These are phyloP conservation scores for Ceramica pisi DNA, from an alignment of 2,888 invertebrate species.

Conservation along the genomic window DNA sequence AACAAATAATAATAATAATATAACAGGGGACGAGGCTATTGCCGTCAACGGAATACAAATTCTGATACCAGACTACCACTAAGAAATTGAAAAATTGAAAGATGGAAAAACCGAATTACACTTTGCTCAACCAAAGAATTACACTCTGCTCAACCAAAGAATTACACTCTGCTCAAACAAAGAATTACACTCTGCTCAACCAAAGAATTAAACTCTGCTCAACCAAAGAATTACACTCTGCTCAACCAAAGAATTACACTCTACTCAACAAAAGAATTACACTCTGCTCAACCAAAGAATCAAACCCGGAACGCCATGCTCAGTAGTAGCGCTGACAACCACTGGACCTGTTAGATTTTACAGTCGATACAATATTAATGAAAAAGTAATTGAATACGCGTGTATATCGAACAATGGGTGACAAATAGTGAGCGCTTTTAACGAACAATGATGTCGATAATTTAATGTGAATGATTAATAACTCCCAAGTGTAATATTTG, in stretches of 20 bases:
- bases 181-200: too few species aligned
- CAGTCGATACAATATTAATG: not conserved
- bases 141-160: too few species aligned
- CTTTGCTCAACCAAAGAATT: too few species aligned
- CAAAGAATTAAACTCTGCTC: too few species aligned
- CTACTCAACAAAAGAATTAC: too few species aligned
- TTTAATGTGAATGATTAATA: conserved; percentile 25
- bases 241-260: too few species aligned
- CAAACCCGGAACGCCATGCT: not conserved
- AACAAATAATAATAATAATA: too few species aligned
- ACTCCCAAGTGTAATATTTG: not conserved
- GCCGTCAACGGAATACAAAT: not conserved
- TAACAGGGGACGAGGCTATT: not conserved
- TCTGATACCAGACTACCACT: not conserved
- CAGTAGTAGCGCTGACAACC: not conserved
- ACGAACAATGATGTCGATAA: conserved; percentile 24
- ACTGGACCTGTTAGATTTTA: not conserved
- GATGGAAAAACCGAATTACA: not conserved
- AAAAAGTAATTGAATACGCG: conserved; percentile 16
- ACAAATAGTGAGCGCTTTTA: conserved; percentile 28
- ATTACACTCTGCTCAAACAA: too few species aligned
- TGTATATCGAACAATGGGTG: not conserved
- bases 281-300: not conserved
- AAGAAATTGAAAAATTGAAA: not conserved
- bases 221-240: too few species aligned